Evolutionary conservation across 2,113 vertebrate genomes (phyloP).

Genomic region (Dicaeum eximium): DNA sequence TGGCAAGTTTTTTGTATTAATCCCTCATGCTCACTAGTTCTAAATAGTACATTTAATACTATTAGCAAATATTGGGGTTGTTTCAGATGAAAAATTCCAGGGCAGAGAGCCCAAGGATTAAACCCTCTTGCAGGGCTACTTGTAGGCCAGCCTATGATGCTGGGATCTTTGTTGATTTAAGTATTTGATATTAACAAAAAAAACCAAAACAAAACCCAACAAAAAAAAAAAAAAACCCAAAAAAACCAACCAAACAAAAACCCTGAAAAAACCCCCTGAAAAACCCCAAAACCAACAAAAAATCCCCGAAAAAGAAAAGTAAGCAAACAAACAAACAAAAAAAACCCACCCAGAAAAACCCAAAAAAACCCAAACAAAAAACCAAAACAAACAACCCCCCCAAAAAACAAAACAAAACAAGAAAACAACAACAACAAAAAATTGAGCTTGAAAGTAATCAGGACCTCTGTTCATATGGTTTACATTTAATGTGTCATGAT

Average conservation of each 20-base stretch:
- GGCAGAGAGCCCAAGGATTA: not conserved
- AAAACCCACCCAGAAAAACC: not conserved
- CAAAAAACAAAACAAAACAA: not conserved
- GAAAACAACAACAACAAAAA: too few relatives aligned
- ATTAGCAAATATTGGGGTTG: not conserved
- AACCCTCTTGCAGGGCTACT: not conserved
- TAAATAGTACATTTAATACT: not conserved
- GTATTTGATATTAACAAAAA: not conserved
- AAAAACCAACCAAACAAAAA: not conserved
- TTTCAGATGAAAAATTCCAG: not conserved
- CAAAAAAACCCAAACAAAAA: not conserved
- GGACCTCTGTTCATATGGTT: not conserved
- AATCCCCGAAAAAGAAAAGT: not conserved
- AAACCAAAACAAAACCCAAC: too few relatives aligned
- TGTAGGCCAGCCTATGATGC: not conserved
- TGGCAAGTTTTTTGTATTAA: not conserved
- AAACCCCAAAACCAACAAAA: not conserved
- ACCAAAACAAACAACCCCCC: not conserved
- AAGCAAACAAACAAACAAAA: not conserved
- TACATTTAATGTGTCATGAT: conserved; percentile 27
- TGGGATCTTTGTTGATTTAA: not conserved
- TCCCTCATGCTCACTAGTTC: not conserved
- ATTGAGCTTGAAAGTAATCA: not conserved
- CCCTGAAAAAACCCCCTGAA: not conserved
- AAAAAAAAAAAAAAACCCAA: not conserved